Evolutionary conservation across 2,113 vertebrate genomes (phyloP), one percentile per base, ranked within the genome.

Genomic region (Leptocoma aspasia): DNA sequence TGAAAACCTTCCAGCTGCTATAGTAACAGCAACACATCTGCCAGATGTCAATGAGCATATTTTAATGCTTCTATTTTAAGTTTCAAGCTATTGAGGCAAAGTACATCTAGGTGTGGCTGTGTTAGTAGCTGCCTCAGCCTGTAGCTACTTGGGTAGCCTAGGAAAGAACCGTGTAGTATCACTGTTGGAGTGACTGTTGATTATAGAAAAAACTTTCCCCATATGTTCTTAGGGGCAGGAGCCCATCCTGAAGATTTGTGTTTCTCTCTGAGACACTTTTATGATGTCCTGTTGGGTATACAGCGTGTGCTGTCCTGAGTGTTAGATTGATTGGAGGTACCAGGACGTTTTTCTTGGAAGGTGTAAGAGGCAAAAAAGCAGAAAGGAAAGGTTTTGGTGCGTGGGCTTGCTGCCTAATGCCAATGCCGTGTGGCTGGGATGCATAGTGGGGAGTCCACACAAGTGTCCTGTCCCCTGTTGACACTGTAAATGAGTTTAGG

Each of bases 321-420:
- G 57, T 59, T 95, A 89, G 77, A 87, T 95, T 96, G 97, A 96
- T 94, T 84, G 59, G 49, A 93, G 93, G 91, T 19, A 19, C 72
- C 0, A 9, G 89, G 59, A 77, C 82, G 7, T 91, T 91, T 96
- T 85, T 91, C 96, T 96, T 92, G 89, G 91, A 96, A 96, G 95
- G 73, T 90, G 56, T 44, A 77, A 1, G 66, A 96, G 95, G 91
- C 97, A 96, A 39, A 95, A 75, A 61, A n/a, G 54, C 6, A 77
- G 59, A 65, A 95, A 88, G 79, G 82, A 86, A 60, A 75, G 18
- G 81, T 66, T 93, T 42, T 27, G 66, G 86, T 76, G 60, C 35
- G 31, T 45, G 76, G 96, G 82, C 94, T 93, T 75, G 31, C 35
- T 92, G 95, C 96, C 97, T 87, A 61, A 92, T 93, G 70, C 87